A percentile compares a stretch with the other conserved stretches of the same genome.
phyloP scores from a whole-genome alignment of 2,113 vertebrate genomes.

The Pelecanus crispus region DNA sequence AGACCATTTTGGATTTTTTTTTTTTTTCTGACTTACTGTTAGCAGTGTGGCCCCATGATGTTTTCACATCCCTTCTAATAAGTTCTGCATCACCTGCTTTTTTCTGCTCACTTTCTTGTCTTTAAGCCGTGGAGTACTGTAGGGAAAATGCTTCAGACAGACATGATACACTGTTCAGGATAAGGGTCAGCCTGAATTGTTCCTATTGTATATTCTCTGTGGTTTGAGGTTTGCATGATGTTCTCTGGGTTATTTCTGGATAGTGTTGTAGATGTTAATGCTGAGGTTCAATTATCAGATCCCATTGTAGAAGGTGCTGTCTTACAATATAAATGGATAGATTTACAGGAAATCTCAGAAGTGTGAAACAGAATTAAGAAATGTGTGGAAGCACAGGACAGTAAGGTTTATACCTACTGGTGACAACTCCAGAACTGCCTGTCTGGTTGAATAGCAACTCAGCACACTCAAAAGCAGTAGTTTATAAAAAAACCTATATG shows the following conservation, averaged over 20 bases:
- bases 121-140: background rate
- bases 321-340: background rate
- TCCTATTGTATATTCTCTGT: background rate
- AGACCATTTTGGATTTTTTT: fast-evolving
- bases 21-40: background rate
- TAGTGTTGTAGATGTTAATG: background rate
- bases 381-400: background rate
- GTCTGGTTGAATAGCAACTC: background rate
- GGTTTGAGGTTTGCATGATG: background rate
- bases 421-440: background rate
- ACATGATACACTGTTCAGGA: background rate
- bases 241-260: background rate
- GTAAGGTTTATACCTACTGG: background rate
- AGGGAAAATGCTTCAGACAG: background rate
- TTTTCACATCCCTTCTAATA: background rate
- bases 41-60: background rate
- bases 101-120: background rate
- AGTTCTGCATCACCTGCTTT: background rate
- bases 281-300: background rate
- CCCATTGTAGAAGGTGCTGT: background rate
- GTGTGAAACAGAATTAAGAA: background rate
- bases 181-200: background rate
- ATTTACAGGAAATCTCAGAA: background rate
- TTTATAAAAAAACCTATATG: background rate
- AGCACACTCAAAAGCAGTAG: fast-evolving